Evolutionary conservation across 1,140 invertebrate genomes (phyloP), one percentile per base, ranked within the genome.

Genomic region (Tribolium castaneum): DNA sequence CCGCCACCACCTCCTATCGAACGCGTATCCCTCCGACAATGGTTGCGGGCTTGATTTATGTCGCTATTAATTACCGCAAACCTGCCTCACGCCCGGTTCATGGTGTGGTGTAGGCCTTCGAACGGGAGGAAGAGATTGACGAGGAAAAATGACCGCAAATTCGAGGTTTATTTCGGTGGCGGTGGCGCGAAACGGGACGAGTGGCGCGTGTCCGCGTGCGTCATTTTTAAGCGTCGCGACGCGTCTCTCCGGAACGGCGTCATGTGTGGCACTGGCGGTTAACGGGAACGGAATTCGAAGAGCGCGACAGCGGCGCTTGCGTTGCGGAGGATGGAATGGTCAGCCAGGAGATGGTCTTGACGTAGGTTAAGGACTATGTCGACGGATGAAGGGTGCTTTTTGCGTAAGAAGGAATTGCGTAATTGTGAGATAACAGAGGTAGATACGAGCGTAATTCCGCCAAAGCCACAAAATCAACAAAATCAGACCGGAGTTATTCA

Each of bases 171-270:
- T 49, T 35, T 45, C 39, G 34, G 34, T 13, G 62, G 19, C 22
- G 13, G 30, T 35, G 25, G 13, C 49, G 45, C 14, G 72, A 45
- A 9, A 45, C 39, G 52, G 30, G 14, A 74, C 59, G 50, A 71
- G 70, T 56, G 12, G 39, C 54, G 52, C 75, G 75, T 76, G 34
- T 34, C 45, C 70, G 51, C 45, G 76, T 59, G 66, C 76, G 73
- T 78, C 77, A 59, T 76, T 59, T 75, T 16, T n/a, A 12, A n/a
- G 56, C 75, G 77, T 75, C 77, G 75, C 78, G 75, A 76, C 75
- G 80, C 77, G 13, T 70, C 75, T 52, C 30, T 1, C 50, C 75
- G 45, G 9, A 10, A 25, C 75, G 45, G 49, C 59, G 76, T 77
- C 76, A 76, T 76, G 71, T 79, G 76, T 80, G 75, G 59, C 70